Percentiles rank a stretch among this genome's conserved stretches.
Conservation (phyloP, 1,140 invertebrate genomes). For the Panagrolaimus sp. region DNA sequence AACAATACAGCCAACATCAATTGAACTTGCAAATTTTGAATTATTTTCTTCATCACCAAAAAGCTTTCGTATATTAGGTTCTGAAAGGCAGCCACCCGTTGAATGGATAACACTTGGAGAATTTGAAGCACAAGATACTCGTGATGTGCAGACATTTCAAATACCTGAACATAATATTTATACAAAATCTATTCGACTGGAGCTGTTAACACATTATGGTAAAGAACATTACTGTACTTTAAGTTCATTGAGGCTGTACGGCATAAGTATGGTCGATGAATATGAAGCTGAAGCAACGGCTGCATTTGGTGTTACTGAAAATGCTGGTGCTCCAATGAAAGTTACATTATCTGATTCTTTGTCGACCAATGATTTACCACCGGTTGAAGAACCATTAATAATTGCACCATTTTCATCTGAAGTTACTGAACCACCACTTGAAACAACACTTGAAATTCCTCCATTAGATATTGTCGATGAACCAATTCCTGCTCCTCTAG, state of each 20-base stretch:
- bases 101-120: conserved; percentile 83
- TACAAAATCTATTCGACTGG: conserved; percentile 76
- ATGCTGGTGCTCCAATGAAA: conserved; percentile 1
- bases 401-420: background rate
- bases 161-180: conserved; percentile 71
- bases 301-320: background rate
- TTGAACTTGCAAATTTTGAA: conserved; percentile 93
- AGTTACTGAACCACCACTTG: conserved; percentile 12
- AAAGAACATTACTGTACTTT: conserved; percentile 94
- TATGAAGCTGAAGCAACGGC: conserved; percentile 58
- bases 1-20: conserved; percentile 70
- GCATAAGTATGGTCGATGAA: conserved; percentile 66
- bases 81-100: conserved; percentile 80
- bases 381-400: background rate
- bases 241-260: conserved; percentile 81
- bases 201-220: conserved; percentile 85
- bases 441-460: conserved; percentile 1
- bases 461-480: no score
- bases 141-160: conserved; percentile 79
- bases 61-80: conserved; percentile 73
- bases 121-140: conserved; percentile 77
- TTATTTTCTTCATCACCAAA: conserved; percentile 91
- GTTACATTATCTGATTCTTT: background rate
- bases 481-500: no score
- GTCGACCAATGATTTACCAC: background rate